Evolutionary conservation across 2,113 vertebrate species (phyloP).

Genomic region (Leiothrix lutea): DNA sequence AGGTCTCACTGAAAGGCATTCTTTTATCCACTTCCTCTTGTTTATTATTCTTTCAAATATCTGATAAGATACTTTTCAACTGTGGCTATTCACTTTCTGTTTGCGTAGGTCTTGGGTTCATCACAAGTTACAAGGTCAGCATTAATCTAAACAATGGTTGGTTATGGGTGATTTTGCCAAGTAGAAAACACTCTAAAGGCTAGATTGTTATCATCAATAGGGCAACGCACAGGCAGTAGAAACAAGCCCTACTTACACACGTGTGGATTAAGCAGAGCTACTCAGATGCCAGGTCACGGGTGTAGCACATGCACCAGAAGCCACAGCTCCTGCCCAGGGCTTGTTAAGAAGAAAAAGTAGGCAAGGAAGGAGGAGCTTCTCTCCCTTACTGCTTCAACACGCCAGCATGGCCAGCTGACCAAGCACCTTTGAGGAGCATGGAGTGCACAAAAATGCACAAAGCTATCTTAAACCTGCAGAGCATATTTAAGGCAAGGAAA

Average conservation of each 20-base stretch:
- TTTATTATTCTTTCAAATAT: constrained; percentile 66
- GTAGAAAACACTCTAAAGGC: constrained; percentile 37
- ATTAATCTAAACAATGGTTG: constrained; percentile 52
- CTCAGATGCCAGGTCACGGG: constrained; percentile 26
- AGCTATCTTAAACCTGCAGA: background rate
- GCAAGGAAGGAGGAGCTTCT: background rate
- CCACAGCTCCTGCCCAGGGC: background rate
- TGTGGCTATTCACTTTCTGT: constrained; percentile 58
- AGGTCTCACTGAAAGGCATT: constrained; percentile 15
- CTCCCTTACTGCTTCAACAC: background rate
- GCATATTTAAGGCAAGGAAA: background rate
- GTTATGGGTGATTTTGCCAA: constrained; percentile 25
- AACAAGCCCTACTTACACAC: background rate
- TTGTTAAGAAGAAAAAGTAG: background rate
- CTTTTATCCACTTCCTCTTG: constrained; percentile 52
- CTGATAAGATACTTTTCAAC: constrained; percentile 55
- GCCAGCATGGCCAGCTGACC: fast-evolving
- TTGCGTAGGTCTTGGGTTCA: constrained; percentile 62
- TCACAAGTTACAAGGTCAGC: constrained; percentile 65
- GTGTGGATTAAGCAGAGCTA: background rate
- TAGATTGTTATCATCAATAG: constrained; percentile 50
- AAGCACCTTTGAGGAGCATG: background rate
- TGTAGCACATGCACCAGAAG: background rate
- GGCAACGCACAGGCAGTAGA: background rate
- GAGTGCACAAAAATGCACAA: background rate